Conservation (phyloP, 2,113 vertebrate genomes). For the Neofelis nebulosa region DNA sequence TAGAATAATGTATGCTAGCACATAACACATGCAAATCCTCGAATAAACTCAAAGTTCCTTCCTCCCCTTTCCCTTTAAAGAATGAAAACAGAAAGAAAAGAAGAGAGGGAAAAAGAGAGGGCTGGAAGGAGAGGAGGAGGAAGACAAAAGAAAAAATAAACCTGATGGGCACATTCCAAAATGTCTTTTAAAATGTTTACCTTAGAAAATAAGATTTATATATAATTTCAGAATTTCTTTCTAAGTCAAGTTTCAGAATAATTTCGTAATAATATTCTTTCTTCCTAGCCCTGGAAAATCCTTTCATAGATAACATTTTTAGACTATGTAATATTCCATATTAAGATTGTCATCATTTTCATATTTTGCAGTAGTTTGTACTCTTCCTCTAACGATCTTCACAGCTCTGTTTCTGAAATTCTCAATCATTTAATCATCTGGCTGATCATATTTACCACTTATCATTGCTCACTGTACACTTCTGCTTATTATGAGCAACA, state of each 20-base stretch:
- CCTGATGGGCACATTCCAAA: not conserved
- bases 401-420: not conserved
- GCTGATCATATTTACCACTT: not conserved
- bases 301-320: not conserved
- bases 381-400: not conserved
- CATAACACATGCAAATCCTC: not conserved
- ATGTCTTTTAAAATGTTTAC: not conserved
- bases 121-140: not conserved
- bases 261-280: not conserved
- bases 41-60: not conserved
- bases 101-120: not conserved
- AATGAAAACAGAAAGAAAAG: not conserved
- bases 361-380: not conserved
- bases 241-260: not conserved
- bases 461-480: not conserved
- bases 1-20: not conserved
- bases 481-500: not conserved
- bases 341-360: not conserved
- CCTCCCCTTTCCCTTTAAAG: not conserved
- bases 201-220: not conserved
- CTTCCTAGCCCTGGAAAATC: not conserved
- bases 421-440: not conserved
- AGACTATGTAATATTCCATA: not conserved
- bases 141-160: not conserved
- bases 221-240: slow-evolving; percentile 1